Evolutionary conservation across 2,888 invertebrate genomes (phyloP).

Genomic region (Dorcus hopei): DNA sequence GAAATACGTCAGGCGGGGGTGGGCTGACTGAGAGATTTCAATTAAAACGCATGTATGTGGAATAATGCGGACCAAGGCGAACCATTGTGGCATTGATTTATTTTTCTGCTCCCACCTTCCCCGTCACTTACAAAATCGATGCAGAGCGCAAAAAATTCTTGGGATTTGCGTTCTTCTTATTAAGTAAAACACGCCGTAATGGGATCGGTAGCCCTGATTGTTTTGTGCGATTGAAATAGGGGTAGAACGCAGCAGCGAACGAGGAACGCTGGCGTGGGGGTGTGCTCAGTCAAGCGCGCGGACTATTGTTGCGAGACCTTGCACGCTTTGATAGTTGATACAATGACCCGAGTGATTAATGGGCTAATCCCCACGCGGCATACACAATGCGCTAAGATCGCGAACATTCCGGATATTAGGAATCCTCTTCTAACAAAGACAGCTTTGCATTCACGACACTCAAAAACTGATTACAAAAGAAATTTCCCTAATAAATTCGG

Average conservation of each 20-base stretch:
- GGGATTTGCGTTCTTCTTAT: too few relatives aligned
- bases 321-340: conserved; percentile 54
- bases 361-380: conserved; percentile 52
- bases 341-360: conserved; percentile 54
- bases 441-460: not conserved
- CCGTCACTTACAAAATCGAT: too few relatives aligned
- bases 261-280: conserved; percentile 30
- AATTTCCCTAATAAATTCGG: too few relatives aligned
- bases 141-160: too few relatives aligned
- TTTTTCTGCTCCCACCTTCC: not conserved
- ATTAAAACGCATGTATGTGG: conserved; percentile 54
- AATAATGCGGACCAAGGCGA: conserved; percentile 47
- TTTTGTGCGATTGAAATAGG: conserved; percentile 29
- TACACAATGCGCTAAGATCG: conserved; percentile 52
- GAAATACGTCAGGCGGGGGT: conserved; percentile 41
- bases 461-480: not conserved
- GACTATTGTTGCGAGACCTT: conserved; percentile 50
- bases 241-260: conserved; percentile 23
- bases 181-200: not conserved
- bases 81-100: conserved; percentile 29
- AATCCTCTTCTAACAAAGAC: conserved; percentile 35
- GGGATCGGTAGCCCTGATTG: conserved; percentile 23
- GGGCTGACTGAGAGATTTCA: conserved; percentile 39
- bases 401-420: conserved; percentile 52
- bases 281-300: conserved; percentile 45